A percentile compares a stretch with the other conserved stretches of the same genome.
phyloP scores from a whole-genome alignment of 1,140 invertebrate species.

The Temnothorax curvispinosus region DNA sequence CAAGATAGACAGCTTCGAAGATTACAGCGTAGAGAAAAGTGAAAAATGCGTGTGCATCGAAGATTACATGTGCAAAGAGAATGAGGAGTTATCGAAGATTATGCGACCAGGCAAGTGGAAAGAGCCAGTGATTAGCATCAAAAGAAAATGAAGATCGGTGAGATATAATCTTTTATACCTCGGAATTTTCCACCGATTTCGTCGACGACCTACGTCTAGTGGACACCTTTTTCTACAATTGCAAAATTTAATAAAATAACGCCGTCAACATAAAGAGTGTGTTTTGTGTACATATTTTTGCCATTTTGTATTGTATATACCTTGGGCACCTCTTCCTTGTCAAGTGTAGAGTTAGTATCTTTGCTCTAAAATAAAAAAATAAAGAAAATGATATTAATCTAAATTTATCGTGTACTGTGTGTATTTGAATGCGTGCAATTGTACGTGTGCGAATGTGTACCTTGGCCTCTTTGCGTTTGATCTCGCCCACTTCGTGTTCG shows the following conservation, averaged over 20 bases:
- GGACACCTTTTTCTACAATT: slow-evolving; percentile 62
- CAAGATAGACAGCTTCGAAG: background rate
- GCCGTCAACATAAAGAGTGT: background rate
- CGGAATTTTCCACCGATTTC: slow-evolving; percentile 54
- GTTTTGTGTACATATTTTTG: background rate
- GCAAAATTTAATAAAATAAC: slow-evolving; percentile 14
- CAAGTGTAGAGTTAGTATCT: slow-evolving; percentile 59
- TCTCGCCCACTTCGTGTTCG: slow-evolving; percentile 49
- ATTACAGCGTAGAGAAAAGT: slow-evolving; percentile 18
- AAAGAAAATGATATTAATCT: slow-evolving; percentile 18
- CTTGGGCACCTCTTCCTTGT: slow-evolving; percentile 61
- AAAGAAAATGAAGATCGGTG: slow-evolving; percentile 30
- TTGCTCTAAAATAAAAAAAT: slow-evolving; percentile 64
- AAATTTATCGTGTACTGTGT: background rate
- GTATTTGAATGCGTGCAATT: background rate
- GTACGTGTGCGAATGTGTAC: slow-evolving; percentile 41
- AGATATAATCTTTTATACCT: slow-evolving; percentile 55
- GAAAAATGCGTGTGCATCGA: background rate
- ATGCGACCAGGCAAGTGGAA: background rate
- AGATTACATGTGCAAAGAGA: background rate
- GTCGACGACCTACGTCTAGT: slow-evolving; percentile 62
- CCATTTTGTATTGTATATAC: slow-evolving; percentile 52
- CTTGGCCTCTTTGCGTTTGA: slow-evolving; percentile 36
- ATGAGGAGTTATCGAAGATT: slow-evolving; percentile 5
- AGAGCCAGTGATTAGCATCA: slow-evolving; percentile 35